Base-by-base conservation (phyloP, 2,797 vertebrate species). In the Channa striata region DNA sequence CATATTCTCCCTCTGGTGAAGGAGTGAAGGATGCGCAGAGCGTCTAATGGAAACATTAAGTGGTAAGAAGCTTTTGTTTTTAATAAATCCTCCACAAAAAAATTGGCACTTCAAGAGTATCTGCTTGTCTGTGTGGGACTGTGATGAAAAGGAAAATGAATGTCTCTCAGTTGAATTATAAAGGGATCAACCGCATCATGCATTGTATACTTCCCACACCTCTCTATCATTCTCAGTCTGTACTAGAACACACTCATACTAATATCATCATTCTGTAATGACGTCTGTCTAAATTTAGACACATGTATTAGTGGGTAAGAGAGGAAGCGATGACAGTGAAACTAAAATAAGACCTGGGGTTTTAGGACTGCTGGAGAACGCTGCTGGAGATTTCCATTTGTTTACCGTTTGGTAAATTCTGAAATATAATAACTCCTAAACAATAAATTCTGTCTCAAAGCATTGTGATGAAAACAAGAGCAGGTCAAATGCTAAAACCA, bases 231-330 rank as follows among this genome's bases (percentile, higher is more conserved):
- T 68, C 70, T 52, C 44, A 23, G 21, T 57, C 49, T 81, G 54
- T 23, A 16, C 51, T 16, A 54, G 48, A 50, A 74, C 70, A 57
- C 72, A 59, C 59, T 14, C 25, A 68, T 44, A 65, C 69, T 48
- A 58, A 78, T 57, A 84, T 76, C 56, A 54, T 78, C 59, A 72
- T 56, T 69, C 72, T 61, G 68, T 57, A 48, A 82, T 82, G 77
- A 84, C 34, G 40, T 44, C 50, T 11, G 43, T 68, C 85, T 87
- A 89, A 74, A 79, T 88, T 84, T 85, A 89, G 87, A 78, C 33
- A 19, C 2, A 8, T 48, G 61, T 72, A 72, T 85, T 67, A 72
- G 64, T 47, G 75, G 68, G 46, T 10, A 46, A 33, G 78, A 21
- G 19, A 71, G 66, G 64, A 81, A 62, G 74, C 67, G 54, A 63